A percentile compares a stretch with the other conserved stretches of the same genome.
Evolutionary conservation across 2,888 invertebrate genomes (phyloP).

Genomic region (Oeneis ivallda): DNA sequence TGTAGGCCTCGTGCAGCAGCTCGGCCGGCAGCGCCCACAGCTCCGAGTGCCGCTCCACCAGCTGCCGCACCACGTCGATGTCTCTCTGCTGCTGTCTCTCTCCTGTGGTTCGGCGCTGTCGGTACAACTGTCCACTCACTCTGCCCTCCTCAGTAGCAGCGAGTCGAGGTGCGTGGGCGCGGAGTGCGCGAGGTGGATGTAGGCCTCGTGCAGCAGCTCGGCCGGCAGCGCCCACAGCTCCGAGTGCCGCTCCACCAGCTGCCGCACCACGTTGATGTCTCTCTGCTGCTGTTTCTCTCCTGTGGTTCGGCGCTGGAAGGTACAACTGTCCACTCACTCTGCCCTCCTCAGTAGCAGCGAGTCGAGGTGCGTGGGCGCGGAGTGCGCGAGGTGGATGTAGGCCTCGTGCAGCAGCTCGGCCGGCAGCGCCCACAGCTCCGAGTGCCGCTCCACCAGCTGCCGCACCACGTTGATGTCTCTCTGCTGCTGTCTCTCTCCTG

Average conservation of each 20-base stretch:
- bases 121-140: too few relatives aligned
- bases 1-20: slow-evolving; percentile 92
- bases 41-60: slow-evolving; percentile 85
- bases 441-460: slow-evolving; percentile 39
- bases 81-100: too few relatives aligned
- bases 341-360: slow-evolving; percentile 79
- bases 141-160: too few relatives aligned
- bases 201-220: slow-evolving; percentile 92
- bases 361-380: slow-evolving; percentile 91
- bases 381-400: slow-evolving; percentile 92
- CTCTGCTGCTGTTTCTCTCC: too few relatives aligned
- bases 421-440: slow-evolving; percentile 73
- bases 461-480: too few relatives aligned
- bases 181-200: slow-evolving; percentile 91
- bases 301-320: too few relatives aligned
- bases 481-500: too few relatives aligned
- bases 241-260: slow-evolving; percentile 84
- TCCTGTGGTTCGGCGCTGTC: too few relatives aligned
- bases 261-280: slow-evolving; percentile 59
- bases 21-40: slow-evolving; percentile 87
- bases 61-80: slow-evolving; percentile 61
- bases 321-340: slow-evolving; percentile 71
- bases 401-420: slow-evolving; percentile 93
- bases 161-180: slow-evolving; percentile 91
- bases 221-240: slow-evolving; percentile 85